Evolutionary conservation across 2,888 invertebrate genomes (phyloP).

Genomic region (Meghimatium bilineatum): DNA sequence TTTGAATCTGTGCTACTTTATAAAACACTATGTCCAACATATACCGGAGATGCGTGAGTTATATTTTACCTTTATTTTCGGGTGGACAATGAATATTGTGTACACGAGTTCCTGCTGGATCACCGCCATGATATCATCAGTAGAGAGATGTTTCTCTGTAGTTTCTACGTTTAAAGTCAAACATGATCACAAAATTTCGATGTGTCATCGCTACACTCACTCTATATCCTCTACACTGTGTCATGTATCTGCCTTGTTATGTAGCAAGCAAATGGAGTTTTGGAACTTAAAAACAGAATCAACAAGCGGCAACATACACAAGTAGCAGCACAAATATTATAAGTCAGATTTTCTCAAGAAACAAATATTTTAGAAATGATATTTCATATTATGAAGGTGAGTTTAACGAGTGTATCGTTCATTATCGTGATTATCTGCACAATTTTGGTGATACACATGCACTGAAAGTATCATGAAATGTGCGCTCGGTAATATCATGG

Average conservation of each 20-base stretch:
- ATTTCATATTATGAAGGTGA: no score
- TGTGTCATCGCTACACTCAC: neutral
- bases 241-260: neutral
- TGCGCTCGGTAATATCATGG: no score
- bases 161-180: conserved; percentile 14
- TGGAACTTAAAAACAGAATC: no score
- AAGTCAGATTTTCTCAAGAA: no score
- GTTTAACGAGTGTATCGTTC: no score
- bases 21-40: neutral
- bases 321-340: no score
- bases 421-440: no score
- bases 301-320: no score
- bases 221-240: neutral
- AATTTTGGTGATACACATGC: no score
- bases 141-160: conserved; percentile 35
- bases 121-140: neutral
- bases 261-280: no score
- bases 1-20: neutral
- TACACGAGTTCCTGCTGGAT: conserved; percentile 29
- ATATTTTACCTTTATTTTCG: neutral
- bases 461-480: no score
- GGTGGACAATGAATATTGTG: neutral
- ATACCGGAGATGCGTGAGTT: neutral
- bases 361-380: no score
- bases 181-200: neutral